phyloP scores from a whole-genome alignment of 2,888 invertebrate species.

The Andricus quercusramuli region DNA sequence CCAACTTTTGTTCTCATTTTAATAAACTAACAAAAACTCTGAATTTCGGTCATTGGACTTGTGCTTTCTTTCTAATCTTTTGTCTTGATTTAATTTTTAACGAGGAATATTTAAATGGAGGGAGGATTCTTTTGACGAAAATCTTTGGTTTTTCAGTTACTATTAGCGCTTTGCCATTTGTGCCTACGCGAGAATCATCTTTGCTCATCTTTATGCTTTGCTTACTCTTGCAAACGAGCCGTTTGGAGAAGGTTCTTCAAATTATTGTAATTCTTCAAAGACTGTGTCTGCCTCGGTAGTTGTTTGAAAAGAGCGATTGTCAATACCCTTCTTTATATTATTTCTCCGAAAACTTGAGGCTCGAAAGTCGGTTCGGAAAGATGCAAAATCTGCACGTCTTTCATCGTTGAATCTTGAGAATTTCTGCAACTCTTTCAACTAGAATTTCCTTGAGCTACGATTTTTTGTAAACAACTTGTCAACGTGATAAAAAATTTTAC shows the following conservation, averaged over 20 bases:
- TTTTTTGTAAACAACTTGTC: conserved; percentile 21
- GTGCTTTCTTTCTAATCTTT: conserved; percentile 28
- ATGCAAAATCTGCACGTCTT: conserved; percentile 2
- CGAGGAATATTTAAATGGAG: not conserved
- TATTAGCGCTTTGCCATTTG: conserved; percentile 57
- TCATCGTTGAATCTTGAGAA: not conserved
- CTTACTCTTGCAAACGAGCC: conserved; percentile 30
- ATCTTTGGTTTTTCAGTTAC: conserved; percentile 57
- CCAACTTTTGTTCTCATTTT: not conserved
- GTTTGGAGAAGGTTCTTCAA: conserved; percentile 28
- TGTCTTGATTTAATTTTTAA: conserved; percentile 48
- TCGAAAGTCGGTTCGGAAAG: conserved; percentile 8
- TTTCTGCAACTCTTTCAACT: not conserved
- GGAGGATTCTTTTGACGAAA: conserved; percentile 30
- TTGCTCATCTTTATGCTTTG: conserved; percentile 50
- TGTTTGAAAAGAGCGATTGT: not conserved
- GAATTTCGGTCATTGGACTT: conserved; percentile 10
- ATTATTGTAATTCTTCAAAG: conserved; percentile 25
- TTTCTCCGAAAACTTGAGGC: not conserved
- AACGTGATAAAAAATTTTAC: conserved; percentile 15
- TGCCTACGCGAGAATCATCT: conserved; percentile 52
- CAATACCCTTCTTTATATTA: conserved; percentile 1
- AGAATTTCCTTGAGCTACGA: not conserved
- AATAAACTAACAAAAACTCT: not conserved
- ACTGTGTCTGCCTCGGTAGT: conserved; percentile 16